Evolutionary conservation across 2,113 vertebrate genomes (phyloP).

Genomic region (Semnornis frantzii): DNA sequence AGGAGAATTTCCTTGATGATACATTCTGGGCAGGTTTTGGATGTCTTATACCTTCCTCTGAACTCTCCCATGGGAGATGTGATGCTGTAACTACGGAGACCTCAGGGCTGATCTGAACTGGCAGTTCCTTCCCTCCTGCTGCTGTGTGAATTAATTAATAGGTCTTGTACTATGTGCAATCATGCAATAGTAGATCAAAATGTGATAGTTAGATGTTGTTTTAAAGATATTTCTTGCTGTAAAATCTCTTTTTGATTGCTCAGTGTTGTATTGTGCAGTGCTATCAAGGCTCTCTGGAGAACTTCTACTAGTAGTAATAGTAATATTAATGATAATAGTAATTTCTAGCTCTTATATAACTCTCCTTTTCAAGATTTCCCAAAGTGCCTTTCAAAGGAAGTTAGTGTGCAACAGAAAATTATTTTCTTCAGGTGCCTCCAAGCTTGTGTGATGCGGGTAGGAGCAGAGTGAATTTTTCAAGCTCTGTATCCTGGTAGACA

Average conservation of each 20-base stretch:
- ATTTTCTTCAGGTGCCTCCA: background rate
- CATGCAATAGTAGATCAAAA: background rate
- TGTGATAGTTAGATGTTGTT: background rate
- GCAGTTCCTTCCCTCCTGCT: slow-evolving; percentile 13
- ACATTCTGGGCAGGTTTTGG: background rate
- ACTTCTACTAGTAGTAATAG: background rate
- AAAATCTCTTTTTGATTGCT: background rate
- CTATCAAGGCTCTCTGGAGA: background rate
- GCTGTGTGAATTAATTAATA: slow-evolving; percentile 13
- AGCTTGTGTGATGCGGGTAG: background rate
- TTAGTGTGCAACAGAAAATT: background rate
- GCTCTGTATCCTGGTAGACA: background rate
- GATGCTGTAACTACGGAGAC: slow-evolving; percentile 21
- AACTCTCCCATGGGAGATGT: background rate
- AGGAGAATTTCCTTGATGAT: background rate
- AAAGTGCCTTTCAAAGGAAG: background rate
- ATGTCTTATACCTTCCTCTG: background rate
- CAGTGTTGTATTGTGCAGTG: background rate
- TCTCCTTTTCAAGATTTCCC: background rate
- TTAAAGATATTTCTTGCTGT: background rate
- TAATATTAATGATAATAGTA: background rate
- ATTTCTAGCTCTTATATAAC: background rate
- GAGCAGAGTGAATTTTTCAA: background rate
- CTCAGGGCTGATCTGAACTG: background rate
- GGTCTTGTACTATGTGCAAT: background rate